A percentile compares a stretch with the other conserved stretches of the same genome.
These are phyloP conservation scores for Percina caprodes DNA, from an alignment of 2,113 vertebrate species.

Conservation along the genomic window DNA sequence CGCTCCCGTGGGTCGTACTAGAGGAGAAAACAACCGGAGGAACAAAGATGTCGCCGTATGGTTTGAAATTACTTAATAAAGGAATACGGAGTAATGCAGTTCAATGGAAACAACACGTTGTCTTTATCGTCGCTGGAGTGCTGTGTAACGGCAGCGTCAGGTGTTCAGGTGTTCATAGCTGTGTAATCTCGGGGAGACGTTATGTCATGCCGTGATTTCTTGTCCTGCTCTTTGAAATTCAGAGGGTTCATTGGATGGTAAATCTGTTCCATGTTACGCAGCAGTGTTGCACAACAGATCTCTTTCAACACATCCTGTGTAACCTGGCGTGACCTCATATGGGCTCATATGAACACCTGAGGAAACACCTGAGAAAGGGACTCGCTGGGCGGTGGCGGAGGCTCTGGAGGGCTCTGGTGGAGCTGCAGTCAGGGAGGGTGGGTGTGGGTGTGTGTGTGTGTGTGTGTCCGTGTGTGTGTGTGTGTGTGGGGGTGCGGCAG, in stretches of 20 bases:
- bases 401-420: neutral
- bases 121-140: neutral
- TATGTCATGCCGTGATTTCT: constrained; percentile 12
- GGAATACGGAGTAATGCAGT: neutral
- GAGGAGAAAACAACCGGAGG: too few relatives aligned
- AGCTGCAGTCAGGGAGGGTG: neutral
- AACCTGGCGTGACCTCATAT: too few relatives aligned
- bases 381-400: neutral
- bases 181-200: constrained; percentile 25
- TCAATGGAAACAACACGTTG: neutral
- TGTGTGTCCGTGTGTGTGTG: too few relatives aligned
- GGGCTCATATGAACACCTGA: too few relatives aligned
- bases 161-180: too few relatives aligned
- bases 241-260: neutral
- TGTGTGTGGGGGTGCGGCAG: neutral
- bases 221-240: constrained; percentile 5
- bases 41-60: too few relatives aligned
- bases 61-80: too few relatives aligned
- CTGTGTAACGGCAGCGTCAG: too few relatives aligned
- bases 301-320: neutral
- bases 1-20: too few relatives aligned
- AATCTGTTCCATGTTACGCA: neutral
- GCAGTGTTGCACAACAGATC: neutral
- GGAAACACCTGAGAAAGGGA: constrained; percentile 21
- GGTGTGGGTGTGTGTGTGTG: too few relatives aligned